These are phyloP conservation scores for Caerostris darwini DNA, from an alignment of 1,140 invertebrate species.

Conservation along the genomic window DNA sequence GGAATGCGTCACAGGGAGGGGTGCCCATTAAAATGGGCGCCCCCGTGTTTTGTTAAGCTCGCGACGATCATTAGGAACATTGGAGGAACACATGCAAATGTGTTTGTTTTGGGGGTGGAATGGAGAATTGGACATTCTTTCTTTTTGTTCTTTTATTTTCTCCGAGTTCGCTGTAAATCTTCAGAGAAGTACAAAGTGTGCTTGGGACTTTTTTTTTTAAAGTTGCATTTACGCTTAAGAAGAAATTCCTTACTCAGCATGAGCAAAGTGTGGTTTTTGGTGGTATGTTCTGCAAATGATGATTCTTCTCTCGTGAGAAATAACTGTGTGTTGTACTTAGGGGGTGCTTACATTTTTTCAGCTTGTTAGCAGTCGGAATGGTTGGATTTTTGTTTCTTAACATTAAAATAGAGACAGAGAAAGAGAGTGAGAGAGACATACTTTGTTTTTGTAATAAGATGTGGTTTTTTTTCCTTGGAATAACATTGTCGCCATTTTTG, in stretches of 20 bases:
- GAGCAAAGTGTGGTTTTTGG: not conserved
- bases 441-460: no score
- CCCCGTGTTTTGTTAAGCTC: constrained; percentile 38
- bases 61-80: constrained; percentile 1
- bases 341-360: no score
- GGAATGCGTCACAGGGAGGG: constrained; percentile 15
- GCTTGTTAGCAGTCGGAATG: no score
- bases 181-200: not conserved
- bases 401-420: no score
- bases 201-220: not conserved
- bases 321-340: no score
- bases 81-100: constrained; percentile 41
- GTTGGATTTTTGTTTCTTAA: no score
- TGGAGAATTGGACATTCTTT: constrained; percentile 3
- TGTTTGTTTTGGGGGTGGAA: constrained; percentile 53
- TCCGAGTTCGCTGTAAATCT: constrained; percentile 5
- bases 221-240: not conserved
- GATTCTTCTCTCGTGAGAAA: no score
- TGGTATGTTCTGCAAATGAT: no score
- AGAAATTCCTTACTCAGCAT: not conserved
- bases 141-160: not conserved
- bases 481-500: no score
- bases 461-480: no score
- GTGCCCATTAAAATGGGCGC: not conserved
- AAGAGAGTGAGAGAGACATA: no score